phyloP scores from a whole-genome alignment of 2,797 vertebrate species.

The Gorsachius magnificus region DNA sequence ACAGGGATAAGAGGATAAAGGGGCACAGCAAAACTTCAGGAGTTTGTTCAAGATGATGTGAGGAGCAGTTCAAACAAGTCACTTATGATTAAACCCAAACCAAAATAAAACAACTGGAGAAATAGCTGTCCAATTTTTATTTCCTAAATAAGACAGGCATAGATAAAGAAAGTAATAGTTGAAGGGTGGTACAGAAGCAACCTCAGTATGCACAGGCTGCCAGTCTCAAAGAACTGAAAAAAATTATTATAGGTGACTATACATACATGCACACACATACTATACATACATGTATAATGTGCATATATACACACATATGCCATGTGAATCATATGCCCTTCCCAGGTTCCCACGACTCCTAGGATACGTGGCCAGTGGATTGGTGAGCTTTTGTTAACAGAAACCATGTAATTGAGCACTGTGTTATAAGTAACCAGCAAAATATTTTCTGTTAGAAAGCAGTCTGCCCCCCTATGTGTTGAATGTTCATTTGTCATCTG shows the following conservation, averaged over 20 bases:
- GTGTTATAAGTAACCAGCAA: neutral
- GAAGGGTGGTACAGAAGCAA: neutral
- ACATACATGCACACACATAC: neutral
- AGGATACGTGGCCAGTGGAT: fast-evolving
- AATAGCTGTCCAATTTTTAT: neutral
- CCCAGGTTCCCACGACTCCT: neutral
- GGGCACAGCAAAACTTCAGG: neutral
- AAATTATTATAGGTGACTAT: neutral
- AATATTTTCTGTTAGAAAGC: neutral
- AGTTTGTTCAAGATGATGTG: neutral
- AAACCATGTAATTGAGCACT: neutral
- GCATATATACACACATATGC: neutral
- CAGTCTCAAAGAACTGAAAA: neutral
- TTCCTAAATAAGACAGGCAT: neutral
- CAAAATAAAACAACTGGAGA: neutral
- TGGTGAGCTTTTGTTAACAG: neutral
- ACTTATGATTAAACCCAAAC: neutral
- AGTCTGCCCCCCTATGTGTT: neutral
- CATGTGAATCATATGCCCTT: neutral
- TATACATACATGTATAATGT: neutral
- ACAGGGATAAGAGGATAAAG: neutral
- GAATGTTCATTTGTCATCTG: neutral
- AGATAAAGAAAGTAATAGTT: neutral
- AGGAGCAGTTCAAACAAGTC: neutral
- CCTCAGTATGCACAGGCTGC: neutral